phyloP scores from a whole-genome alignment of 1,140 invertebrate genomes.

The Penaeus chinensis region DNA sequence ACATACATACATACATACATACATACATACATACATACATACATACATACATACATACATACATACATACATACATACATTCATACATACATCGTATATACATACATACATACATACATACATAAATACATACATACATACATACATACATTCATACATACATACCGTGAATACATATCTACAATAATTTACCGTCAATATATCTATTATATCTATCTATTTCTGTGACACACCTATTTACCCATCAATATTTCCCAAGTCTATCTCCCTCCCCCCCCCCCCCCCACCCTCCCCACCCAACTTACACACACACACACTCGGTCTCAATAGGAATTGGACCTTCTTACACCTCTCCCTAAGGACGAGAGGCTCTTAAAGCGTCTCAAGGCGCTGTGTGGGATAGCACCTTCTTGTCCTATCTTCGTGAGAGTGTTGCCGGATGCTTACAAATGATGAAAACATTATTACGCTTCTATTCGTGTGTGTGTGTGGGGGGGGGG shows the following conservation, averaged over 20 bases:
- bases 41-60: conserved; percentile 28
- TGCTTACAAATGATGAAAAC: conserved; percentile 40
- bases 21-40: conserved; percentile 1
- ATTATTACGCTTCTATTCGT: conserved; percentile 24
- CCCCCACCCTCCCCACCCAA: no score
- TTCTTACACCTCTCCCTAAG: not conserved
- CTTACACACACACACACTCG: no score
- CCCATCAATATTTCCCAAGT: no score
- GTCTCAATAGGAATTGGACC: not conserved
- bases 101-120: not conserved
- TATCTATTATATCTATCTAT: no score
- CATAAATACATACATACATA: not conserved
- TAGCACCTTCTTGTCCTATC: not conserved
- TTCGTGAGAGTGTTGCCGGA: conserved; percentile 9
- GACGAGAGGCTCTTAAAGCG: not conserved
- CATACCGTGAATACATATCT: not conserved
- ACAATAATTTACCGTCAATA: not conserved
- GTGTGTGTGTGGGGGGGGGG: not conserved
- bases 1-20: not conserved
- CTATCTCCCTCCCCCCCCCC: no score
- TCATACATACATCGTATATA: not conserved
- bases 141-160: conserved; percentile 6
- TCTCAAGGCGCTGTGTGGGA: not conserved
- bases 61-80: conserved; percentile 1
- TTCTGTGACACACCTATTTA: no score